Evolutionary conservation across 2,113 vertebrate species (phyloP).

Genomic region (Myrmophylax atrothorax): DNA sequence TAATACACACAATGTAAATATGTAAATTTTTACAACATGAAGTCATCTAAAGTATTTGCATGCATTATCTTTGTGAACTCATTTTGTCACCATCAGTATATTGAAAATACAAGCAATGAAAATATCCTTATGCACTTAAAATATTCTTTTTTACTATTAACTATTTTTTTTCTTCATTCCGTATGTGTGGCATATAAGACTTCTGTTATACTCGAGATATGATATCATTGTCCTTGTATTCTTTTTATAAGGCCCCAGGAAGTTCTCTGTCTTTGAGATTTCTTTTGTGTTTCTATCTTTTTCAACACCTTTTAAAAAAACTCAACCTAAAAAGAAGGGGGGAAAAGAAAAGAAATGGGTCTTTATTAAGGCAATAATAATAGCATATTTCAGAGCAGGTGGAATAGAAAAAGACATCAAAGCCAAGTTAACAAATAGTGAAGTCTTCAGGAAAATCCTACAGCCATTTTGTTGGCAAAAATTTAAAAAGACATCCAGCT

Average conservation of each 20-base stretch:
- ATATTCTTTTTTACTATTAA: background rate
- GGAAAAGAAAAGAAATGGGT: fast-evolving
- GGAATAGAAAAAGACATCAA: background rate
- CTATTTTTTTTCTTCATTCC: background rate
- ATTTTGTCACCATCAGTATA: background rate
- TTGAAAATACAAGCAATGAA: background rate
- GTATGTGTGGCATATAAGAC: background rate
- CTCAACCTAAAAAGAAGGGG: background rate
- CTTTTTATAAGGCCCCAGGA: background rate
- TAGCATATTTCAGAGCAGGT: background rate
- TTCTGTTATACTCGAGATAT: background rate
- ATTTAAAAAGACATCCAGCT: background rate
- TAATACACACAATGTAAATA: background rate
- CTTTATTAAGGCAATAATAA: background rate
- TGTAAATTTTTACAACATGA: background rate
- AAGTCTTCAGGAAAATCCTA: background rate
- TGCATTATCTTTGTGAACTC: background rate
- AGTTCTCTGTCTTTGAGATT: background rate
- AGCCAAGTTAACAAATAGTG: background rate
- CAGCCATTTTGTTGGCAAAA: background rate
- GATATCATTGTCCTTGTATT: background rate
- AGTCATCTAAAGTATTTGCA: background rate
- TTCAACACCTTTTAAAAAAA: background rate
- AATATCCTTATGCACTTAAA: background rate
- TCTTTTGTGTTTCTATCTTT: background rate